Evolutionary conservation across 23 tunicate species (phyloP).

Genomic region (Ciona savignyi): DNA sequence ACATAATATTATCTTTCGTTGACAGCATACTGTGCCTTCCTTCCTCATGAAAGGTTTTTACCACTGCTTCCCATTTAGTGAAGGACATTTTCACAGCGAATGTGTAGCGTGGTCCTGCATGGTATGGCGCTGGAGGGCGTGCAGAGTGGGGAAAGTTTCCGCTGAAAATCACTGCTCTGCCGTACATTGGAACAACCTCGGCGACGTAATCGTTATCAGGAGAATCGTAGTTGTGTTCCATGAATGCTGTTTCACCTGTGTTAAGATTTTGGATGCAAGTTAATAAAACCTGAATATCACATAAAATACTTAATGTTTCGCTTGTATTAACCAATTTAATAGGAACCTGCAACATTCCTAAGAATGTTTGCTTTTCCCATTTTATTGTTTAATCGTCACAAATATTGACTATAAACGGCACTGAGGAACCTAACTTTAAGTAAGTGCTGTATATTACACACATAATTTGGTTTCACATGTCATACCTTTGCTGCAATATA

Average conservation of each 20-base stretch:
- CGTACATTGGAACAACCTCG: conserved; percentile 63
- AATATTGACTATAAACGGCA: too few species aligned
- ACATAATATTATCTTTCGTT: too few species aligned
- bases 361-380: too few species aligned
- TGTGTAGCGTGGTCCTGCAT: conserved; percentile 54
- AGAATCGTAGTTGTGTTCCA: conserved; percentile 51
- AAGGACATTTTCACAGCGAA: conserved; percentile 67
- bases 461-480: too few species aligned
- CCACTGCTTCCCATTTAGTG: conserved; percentile 40
- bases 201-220: conserved; percentile 80
- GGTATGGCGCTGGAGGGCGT: conserved; percentile 58
- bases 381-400: too few species aligned
- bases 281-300: too few species aligned
- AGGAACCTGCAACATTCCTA: too few species aligned
- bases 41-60: conserved; percentile 51
- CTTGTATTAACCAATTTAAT: too few species aligned
- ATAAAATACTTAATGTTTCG: too few species aligned
- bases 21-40: conserved; percentile 16
- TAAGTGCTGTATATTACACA: too few species aligned
- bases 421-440: too few species aligned
- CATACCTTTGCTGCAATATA: too few species aligned
- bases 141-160: conserved; percentile 93
- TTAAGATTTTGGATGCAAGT: background rate
- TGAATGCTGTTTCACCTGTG: conserved; percentile 79
- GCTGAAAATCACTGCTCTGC: conserved; percentile 63